Conservation (phyloP, 2,113 vertebrate genomes). For the Psammodynastes pulverulentus region DNA sequence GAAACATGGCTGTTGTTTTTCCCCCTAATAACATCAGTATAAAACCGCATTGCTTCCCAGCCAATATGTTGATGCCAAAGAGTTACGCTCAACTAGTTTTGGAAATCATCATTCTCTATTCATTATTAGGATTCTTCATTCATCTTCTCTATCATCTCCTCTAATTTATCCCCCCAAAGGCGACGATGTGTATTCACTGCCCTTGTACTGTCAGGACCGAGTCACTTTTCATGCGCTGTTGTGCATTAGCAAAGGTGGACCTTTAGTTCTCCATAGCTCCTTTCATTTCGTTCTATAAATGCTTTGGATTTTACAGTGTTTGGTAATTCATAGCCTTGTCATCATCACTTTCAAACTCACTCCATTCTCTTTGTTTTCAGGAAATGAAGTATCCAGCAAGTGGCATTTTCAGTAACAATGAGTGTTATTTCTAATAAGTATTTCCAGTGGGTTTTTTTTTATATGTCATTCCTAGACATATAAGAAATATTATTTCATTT, state of each 20-base stretch:
- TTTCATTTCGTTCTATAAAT: slow-evolving; percentile 26
- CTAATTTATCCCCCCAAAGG: neutral
- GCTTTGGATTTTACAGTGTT: slow-evolving; percentile 41
- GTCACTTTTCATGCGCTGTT: slow-evolving; percentile 25
- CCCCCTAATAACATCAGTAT: neutral
- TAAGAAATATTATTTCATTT: neutral
- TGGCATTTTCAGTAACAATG: neutral
- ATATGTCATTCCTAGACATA: neutral
- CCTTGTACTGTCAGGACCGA: neutral
- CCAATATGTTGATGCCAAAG: neutral
- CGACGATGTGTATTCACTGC: slow-evolving; percentile 15
- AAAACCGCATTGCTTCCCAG: neutral
- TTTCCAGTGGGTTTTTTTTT: neutral
- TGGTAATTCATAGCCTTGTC: slow-evolving; percentile 28
- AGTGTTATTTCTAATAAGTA: neutral
- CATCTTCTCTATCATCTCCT: neutral
- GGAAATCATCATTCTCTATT: neutral
- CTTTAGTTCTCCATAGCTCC: slow-evolving; percentile 16
- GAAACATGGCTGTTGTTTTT: neutral
- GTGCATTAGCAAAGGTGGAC: slow-evolving; percentile 23
- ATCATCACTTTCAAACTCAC: slow-evolving; percentile 28
- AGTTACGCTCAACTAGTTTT: neutral
- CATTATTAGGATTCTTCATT: neutral
- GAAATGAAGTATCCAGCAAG: neutral
- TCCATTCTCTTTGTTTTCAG: neutral